phyloP scores from a whole-genome alignment of 2,888 invertebrate genomes.

The Brachyptera putata region DNA sequence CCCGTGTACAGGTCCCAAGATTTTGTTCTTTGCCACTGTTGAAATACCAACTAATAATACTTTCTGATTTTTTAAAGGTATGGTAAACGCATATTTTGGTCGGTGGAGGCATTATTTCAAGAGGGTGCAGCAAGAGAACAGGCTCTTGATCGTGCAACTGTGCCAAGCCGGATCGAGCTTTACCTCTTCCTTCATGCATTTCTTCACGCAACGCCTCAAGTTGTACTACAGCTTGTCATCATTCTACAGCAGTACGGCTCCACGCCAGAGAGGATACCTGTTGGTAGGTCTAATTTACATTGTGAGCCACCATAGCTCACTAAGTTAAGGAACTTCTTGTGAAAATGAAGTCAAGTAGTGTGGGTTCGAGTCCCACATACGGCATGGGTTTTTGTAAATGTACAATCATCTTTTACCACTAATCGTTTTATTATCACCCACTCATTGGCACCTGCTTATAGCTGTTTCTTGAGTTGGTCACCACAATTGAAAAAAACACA shows the following conservation, averaged over 20 bases:
- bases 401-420: neutral
- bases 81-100: slow-evolving; percentile 69
- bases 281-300: neutral
- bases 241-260: slow-evolving; percentile 47
- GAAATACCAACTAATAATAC: no score
- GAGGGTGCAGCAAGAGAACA: slow-evolving; percentile 57
- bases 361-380: no score
- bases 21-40: no score
- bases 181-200: slow-evolving; percentile 76
- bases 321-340: no score
- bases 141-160: slow-evolving; percentile 55
- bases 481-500: no score
- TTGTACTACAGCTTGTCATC: slow-evolving; percentile 60
- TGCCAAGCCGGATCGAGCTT: slow-evolving; percentile 66
- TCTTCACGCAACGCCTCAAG: slow-evolving; percentile 71
- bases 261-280: no score
- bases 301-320: neutral
- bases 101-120: slow-evolving; percentile 63
- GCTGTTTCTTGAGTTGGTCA: no score
- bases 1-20: no score
- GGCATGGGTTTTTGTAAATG: no score
- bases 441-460: no score
- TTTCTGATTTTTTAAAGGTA: slow-evolving; percentile 53
- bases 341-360: no score
- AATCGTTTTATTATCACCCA: no score